Evolutionary conservation across 2,797 vertebrate species (phyloP), one percentile per base, ranked within the genome.

Genomic region (Cephalopachus bancanus): DNA sequence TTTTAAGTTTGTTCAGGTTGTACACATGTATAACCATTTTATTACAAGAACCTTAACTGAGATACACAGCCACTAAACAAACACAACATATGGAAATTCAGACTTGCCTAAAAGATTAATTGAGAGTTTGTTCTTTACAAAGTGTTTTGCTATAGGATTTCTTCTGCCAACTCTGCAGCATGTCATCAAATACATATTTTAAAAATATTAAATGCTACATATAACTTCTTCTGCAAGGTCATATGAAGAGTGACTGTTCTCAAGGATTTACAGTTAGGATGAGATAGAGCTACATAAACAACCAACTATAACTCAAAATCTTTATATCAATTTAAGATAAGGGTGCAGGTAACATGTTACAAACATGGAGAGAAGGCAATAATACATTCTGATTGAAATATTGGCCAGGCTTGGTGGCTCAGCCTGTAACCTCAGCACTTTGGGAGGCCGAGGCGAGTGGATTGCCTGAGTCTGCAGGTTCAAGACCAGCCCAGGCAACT

Each of bases 21-120:
- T 20, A 79, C 1, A 30, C 24, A n/a, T 33, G 55, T 33, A 26
- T n/a, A 75, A 78, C 53, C 16, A 49, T 76, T 53, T 80, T 62
- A 83, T 80, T 83, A 15, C 15, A 22, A 91, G 53, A 24, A 44
- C 19, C 64, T 86, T 69, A 75, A 30, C 51, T 83, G 53, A 44
- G 19, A 60, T 71, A 67, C 3, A 62, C 10, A 74, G 62, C 19
- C 65, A 87, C 55, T 65, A 72, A 55, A 26, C 37, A 95, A 93
- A 85, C 8, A 74, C 8, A 51, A 24, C 8, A 75, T 59, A 3
- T 30, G 28, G 71, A 95, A 22, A 94, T 60, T 89, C 79, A 83
- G 59, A 86, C 24, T 74, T 60, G 26, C 37, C 44, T 49, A 74
- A 89, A 96, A 95, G 37, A 94, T 79, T 33, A 55, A 67, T 6